These are phyloP conservation scores for Dermolepida albohirtum DNA, from an alignment of 2,888 invertebrate genomes.

Conservation along the genomic window DNA sequence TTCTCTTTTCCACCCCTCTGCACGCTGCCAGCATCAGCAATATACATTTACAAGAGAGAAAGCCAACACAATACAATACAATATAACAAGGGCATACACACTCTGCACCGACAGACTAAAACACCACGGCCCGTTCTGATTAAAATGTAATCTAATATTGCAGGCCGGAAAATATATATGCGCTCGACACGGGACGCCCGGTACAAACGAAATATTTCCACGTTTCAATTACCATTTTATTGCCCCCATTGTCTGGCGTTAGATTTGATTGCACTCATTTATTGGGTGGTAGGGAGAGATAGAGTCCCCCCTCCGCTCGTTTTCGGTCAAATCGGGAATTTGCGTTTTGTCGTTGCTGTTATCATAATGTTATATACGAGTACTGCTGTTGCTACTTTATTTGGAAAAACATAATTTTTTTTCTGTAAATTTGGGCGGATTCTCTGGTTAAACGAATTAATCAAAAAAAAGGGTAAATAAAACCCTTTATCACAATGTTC, in stretches of 20 bases:
- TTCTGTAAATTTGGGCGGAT: too few species aligned
- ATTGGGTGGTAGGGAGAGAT: slow-evolving; percentile 1
- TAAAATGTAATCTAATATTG: slow-evolving; percentile 69
- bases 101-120: slow-evolving; percentile 43
- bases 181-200: slow-evolving; percentile 20
- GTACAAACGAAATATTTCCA: slow-evolving; percentile 44
- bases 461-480: too few species aligned
- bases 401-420: too few species aligned
- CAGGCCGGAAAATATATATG: slow-evolving; percentile 63
- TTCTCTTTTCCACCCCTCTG: slow-evolving; percentile 42
- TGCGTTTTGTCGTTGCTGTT: not conserved
- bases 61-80: slow-evolving; percentile 32
- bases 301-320: not conserved
- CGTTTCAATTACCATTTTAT: slow-evolving; percentile 47
- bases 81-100: slow-evolving; percentile 18
- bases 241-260: slow-evolving; percentile 45
- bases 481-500: too few species aligned
- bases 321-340: slow-evolving; percentile 1
- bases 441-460: too few species aligned
- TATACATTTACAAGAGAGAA: slow-evolving; percentile 19
- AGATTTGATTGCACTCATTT: slow-evolving; percentile 46
- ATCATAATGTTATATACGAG: too few species aligned
- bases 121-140: slow-evolving; percentile 62
- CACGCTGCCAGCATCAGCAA: slow-evolving; percentile 8
- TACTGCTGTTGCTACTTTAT: too few species aligned